Evolutionary conservation across 2,888 invertebrate genomes (phyloP).

Genomic region (Agrotis puta): DNA sequence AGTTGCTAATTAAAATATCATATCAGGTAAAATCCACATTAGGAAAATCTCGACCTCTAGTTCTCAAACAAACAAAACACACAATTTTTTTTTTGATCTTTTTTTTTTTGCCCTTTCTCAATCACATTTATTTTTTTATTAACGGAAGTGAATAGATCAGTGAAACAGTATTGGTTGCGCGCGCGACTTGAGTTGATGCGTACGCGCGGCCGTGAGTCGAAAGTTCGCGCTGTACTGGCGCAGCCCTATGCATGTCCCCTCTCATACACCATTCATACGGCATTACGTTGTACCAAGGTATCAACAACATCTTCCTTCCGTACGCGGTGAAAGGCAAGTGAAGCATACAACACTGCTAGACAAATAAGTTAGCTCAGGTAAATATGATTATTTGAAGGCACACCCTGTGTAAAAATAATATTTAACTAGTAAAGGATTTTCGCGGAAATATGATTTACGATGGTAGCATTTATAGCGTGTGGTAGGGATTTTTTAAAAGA

Average conservation of each 20-base stretch:
- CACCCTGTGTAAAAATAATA: neutral
- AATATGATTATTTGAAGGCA: constrained; percentile 1
- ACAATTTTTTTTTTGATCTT: constrained; percentile 26
- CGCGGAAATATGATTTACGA: neutral
- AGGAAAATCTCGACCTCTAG: constrained; percentile 58
- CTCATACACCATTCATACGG: constrained; percentile 62
- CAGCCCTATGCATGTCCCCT: constrained; percentile 54
- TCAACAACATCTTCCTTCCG: constrained; percentile 52
- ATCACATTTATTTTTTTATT: constrained; percentile 22
- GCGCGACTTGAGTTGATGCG: constrained; percentile 58
- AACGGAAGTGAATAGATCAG: constrained; percentile 21
- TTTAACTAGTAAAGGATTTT: neutral
- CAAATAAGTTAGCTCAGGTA: neutral
- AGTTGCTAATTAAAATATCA: constrained; percentile 79
- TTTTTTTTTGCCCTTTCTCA: constrained; percentile 19
- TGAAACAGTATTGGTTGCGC: constrained; percentile 42
- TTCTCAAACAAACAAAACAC: constrained; percentile 59
- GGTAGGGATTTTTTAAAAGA: neutral
- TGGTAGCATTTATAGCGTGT: neutral
- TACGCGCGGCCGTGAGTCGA: constrained; percentile 73
- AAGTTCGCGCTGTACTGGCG: constrained; percentile 69
- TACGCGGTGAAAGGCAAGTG: constrained; percentile 61
- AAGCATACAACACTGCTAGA: constrained; percentile 10
- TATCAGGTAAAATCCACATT: constrained; percentile 70
- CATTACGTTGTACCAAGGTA: constrained; percentile 57